Evolutionary conservation across 2,888 invertebrate species (phyloP), one percentile per base, ranked within the genome.

Genomic region (Drosophila nr. perissopoda): DNA sequence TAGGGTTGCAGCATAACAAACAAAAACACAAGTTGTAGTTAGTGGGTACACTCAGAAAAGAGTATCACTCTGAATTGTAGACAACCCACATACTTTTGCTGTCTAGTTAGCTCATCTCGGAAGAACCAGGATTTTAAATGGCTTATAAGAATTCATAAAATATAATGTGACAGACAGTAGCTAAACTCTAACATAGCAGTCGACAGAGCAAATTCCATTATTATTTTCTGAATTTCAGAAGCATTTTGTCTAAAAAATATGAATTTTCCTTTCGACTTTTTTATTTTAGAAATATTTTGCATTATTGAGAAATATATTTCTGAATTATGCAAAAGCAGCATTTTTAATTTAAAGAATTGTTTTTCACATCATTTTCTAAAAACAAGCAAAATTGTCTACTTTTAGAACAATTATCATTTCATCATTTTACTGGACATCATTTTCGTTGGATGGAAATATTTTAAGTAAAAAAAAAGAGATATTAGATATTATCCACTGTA

Each of bases 401-500:
- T 11, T n/a, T 1, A 5, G 4, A 21, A 11, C 2, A 21, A 21
- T 21, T 7, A 7, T 21, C 4, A 25, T 21, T 46, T 46, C 6
- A 21, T 7, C 21, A 46, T 13, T 46, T 46, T 1, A 46, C 7
- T 25, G n/a, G 16, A 16, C 18, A 46, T 31, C 38, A 27, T 6
- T n/a, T n/a, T 57, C 31, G 42, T n/a, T 54, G 52, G 36, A 13
- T 48, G 56, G 66, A 53, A 66, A 69, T 70, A 80, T 60, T 64
- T 48, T 42, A 38, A 62, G 46, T 66, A 53, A 61, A 68, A 59
- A 59, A 71, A 27, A 48, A 33, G 29, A 59, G 59, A 46, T 38
- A 46, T 61, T 53, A 27, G 49, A 57, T 46, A 40, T 21, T 21
- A 21, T 46, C 21, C 61, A 25, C 38, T 21, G 7, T 40, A 65